A percentile compares a stretch with the other conserved stretches of the same genome.
Conservation (phyloP, 2,113 vertebrate species). For the Tyto alba region DNA sequence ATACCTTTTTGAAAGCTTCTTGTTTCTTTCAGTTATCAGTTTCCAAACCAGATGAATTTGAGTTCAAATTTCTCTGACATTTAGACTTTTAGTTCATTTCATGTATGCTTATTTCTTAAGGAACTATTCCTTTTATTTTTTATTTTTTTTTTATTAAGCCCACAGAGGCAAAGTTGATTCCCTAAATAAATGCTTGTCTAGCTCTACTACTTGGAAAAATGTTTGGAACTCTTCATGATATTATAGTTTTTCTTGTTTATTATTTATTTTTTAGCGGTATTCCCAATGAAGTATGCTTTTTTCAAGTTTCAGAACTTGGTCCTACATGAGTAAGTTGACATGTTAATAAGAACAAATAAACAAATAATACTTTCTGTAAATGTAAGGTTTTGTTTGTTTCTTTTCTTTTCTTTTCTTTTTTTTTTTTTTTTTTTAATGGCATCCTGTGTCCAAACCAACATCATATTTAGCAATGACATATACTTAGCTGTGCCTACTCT, state of each 20-base stretch:
- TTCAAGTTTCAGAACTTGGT: neutral
- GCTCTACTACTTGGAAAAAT: neutral
- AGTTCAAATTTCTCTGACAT: neutral
- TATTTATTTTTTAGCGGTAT: neutral
- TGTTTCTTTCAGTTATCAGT: neutral
- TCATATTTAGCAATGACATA: neutral
- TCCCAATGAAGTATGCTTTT: neutral
- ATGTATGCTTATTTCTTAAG: neutral
- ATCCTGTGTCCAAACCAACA: neutral
- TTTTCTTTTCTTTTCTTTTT: neutral
- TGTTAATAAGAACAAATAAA: neutral
- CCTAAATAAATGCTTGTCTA: neutral
- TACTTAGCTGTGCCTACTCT: neutral
- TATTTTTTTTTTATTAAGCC: neutral
- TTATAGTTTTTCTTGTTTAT: neutral
- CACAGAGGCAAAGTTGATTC: neutral
- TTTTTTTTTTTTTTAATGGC: neutral
- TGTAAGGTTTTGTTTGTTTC: neutral
- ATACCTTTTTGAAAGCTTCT: neutral
- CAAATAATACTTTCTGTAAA: neutral
- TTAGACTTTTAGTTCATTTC: neutral
- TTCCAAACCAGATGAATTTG: neutral
- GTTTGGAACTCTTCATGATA: neutral
- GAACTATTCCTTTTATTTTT: fast-evolving
- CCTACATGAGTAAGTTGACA: neutral